Conservation (phyloP, 2,797 vertebrate species). For the Diglossa cyanea region DNA sequence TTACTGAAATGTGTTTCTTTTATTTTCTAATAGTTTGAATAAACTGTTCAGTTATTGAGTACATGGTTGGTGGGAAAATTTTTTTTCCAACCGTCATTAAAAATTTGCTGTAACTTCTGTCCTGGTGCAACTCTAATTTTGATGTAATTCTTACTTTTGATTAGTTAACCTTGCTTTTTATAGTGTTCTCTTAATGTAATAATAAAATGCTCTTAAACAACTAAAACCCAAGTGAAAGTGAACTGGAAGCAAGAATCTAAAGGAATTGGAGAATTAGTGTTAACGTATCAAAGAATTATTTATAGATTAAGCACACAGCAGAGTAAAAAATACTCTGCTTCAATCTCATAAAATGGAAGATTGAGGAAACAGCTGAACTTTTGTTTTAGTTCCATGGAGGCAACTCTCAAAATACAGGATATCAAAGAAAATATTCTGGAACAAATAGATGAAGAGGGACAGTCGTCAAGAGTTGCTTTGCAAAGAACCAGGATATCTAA, state of each 20-base stretch:
- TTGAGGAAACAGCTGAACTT: neutral
- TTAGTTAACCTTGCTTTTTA: neutral
- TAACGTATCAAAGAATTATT: neutral
- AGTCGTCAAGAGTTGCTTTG: neutral
- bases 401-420: conserved; percentile 7
- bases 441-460: conserved; percentile 22
- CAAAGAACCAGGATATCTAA: conserved; percentile 12
- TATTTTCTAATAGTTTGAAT: conserved; percentile 42
- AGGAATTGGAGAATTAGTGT: neutral
- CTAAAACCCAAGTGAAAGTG: neutral
- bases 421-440: conserved; percentile 7
- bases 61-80: conserved; percentile 40
- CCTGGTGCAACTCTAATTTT: conserved; percentile 23
- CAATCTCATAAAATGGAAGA: neutral
- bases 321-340: neutral
- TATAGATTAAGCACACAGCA: neutral
- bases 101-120: conserved; percentile 8
- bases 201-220: conserved; percentile 9
- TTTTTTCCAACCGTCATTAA: conserved; percentile 54
- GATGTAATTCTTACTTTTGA: neutral
- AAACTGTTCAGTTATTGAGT: conserved; percentile 44
- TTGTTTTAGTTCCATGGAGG: neutral
- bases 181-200: neutral
- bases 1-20: conserved; percentile 42
- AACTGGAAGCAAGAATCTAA: neutral